Evolutionary conservation across 53 echinoderm and acorn worm genomes (phyloP).

Genomic region (Hippasteria phrygiana): DNA sequence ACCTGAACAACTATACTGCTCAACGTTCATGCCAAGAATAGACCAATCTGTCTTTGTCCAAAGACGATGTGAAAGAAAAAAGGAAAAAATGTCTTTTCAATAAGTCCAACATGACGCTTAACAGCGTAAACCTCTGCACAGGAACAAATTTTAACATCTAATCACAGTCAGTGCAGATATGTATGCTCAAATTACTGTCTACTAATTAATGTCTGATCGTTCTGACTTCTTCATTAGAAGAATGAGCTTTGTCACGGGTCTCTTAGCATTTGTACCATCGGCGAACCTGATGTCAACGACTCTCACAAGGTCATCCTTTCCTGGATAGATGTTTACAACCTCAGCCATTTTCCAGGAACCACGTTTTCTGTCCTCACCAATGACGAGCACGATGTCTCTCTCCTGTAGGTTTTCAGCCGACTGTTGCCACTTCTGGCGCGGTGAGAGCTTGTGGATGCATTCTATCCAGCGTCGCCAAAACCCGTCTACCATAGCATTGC

Average conservation of each 20-base stretch:
- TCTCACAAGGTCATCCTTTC: conserved; percentile 74
- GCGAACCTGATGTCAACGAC: conserved; percentile 69
- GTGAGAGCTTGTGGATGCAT: conserved; percentile 74
- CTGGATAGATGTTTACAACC: conserved; percentile 61
- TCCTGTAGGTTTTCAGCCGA: conserved; percentile 65
- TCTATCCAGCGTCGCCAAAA: conserved; percentile 71
- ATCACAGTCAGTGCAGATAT: neutral
- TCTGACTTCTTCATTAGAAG: conserved; percentile 75
- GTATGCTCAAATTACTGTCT: neutral
- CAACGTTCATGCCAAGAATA: too few species aligned
- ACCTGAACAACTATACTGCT: too few species aligned
- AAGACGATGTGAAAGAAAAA: too few species aligned
- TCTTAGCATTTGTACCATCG: conserved; percentile 50
- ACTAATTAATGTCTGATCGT: conserved; percentile 48
- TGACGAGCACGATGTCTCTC: conserved; percentile 73
- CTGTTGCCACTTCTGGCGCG: conserved; percentile 56
- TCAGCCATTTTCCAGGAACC: conserved; percentile 75
- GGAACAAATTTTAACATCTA: too few species aligned
- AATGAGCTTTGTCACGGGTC: conserved; percentile 77
- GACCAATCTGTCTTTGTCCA: too few species aligned
- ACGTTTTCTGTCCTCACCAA: conserved; percentile 65
- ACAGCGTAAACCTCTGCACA: neutral
- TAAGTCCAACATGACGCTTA: neutral
- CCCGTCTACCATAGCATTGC: conserved; percentile 74
- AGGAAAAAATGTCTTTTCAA: neutral